These are phyloP conservation scores for Stomatorhinus walkeri DNA, from an alignment of 2,797 vertebrate species.

Conservation along the genomic window DNA sequence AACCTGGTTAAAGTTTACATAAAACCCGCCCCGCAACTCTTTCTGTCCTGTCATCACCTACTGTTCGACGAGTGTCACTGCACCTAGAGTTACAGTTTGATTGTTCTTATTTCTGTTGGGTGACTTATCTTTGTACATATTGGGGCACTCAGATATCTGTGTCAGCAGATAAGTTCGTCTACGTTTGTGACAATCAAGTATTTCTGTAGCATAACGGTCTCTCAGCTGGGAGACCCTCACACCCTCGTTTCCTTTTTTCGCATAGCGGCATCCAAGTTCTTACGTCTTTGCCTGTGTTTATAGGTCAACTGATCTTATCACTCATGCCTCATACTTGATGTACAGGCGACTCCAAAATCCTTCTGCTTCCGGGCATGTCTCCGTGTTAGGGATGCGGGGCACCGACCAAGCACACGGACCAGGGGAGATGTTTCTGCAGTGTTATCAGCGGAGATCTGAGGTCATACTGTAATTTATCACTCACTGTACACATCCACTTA, in stretches of 20 bases:
- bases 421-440: background rate
- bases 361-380: background rate
- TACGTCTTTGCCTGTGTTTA: background rate
- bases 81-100: background rate
- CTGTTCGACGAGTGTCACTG: background rate
- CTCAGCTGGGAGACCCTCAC: background rate
- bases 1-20: background rate
- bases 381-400: background rate
- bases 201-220: conserved; percentile 4
- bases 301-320: background rate
- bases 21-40: background rate
- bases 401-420: background rate
- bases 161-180: background rate
- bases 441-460: background rate
- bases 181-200: background rate
- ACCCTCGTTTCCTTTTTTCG: background rate
- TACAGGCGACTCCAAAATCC: background rate
- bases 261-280: background rate
- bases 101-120: background rate
- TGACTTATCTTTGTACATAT: background rate
- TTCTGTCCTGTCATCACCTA: background rate
- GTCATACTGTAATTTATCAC: background rate
- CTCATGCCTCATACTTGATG: background rate
- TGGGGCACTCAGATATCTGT: background rate
- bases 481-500: background rate